Conservation (phyloP, 1,140 invertebrate genomes). For the Cotesia typhae region DNA sequence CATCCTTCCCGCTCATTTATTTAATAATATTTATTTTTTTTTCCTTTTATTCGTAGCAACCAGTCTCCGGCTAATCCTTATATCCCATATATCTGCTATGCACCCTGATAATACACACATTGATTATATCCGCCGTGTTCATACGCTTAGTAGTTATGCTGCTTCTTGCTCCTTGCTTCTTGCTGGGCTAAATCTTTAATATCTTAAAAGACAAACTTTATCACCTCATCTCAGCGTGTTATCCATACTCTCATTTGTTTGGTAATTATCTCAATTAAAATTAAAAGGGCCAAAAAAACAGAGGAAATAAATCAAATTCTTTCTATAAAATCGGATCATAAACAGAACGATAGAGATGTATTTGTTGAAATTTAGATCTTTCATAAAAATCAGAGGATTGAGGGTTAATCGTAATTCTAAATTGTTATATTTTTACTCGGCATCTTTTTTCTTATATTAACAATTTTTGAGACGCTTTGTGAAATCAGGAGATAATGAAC, state of each 20-base stretch:
- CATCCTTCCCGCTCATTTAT: constrained; percentile 15
- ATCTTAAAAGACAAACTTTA: constrained; percentile 28
- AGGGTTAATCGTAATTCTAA: too few relatives aligned
- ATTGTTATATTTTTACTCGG: too few relatives aligned
- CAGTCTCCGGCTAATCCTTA: constrained; percentile 26
- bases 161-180: not conserved
- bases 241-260: constrained; percentile 21
- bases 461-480: too few relatives aligned
- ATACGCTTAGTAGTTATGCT: too few relatives aligned
- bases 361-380: too few relatives aligned
- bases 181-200: constrained; percentile 30
- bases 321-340: too few relatives aligned
- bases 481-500: too few relatives aligned
- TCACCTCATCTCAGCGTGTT: constrained; percentile 31
- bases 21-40: constrained; percentile 1
- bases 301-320: too few relatives aligned
- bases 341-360: too few relatives aligned
- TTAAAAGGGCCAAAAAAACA: too few relatives aligned
- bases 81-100: constrained; percentile 34
- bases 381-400: too few relatives aligned
- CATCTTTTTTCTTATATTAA: too few relatives aligned
- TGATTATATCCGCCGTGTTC: not conserved
- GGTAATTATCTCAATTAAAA: not conserved
- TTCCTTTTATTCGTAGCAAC: constrained; percentile 27
- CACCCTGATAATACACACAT: constrained; percentile 21